These are phyloP conservation scores for Riptortus pedestris DNA, from an alignment of 1,140 invertebrate species.

Conservation along the genomic window DNA sequence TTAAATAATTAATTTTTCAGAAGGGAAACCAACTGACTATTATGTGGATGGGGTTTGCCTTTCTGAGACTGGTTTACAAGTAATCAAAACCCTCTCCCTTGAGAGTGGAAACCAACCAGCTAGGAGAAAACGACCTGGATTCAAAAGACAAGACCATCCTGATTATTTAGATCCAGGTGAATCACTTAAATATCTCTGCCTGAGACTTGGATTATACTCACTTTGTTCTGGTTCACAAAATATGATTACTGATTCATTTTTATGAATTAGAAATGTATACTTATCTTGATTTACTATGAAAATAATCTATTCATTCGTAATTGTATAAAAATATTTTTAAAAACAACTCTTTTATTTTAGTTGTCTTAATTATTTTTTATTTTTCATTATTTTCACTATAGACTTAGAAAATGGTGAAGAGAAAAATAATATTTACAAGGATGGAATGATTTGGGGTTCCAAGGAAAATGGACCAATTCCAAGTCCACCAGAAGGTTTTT, in stretches of 20 bases:
- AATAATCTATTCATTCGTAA: too few species aligned
- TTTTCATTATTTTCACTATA: not conserved
- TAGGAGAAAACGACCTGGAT: conserved; percentile 32
- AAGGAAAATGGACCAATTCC: conserved; percentile 52
- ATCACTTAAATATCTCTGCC: not conserved
- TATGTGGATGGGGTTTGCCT: conserved; percentile 77
- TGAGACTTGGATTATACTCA: too few species aligned
- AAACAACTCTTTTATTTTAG: too few species aligned
- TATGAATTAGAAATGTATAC: too few species aligned
- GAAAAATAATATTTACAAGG: conserved; percentile 48
- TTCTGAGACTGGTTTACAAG: conserved; percentile 65
- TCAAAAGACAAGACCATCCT: conserved; percentile 4
- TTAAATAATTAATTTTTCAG: conserved; percentile 2
- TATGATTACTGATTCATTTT: too few species aligned
- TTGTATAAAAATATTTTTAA: too few species aligned
- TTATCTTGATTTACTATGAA: too few species aligned
- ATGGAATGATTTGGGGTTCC: conserved; percentile 66
- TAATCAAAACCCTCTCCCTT: conserved; percentile 62
- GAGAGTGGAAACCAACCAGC: conserved; percentile 43
- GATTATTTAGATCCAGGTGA: not conserved
- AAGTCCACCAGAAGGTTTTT: conserved; percentile 72
- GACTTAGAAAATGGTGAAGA: conserved; percentile 40
- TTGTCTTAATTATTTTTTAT: too few species aligned
- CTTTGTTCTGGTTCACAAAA: too few species aligned
- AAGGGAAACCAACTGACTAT: conserved; percentile 38